Evolutionary conservation across 2,113 vertebrate genomes (phyloP).

Genomic region (Capreolus pygargus): DNA sequence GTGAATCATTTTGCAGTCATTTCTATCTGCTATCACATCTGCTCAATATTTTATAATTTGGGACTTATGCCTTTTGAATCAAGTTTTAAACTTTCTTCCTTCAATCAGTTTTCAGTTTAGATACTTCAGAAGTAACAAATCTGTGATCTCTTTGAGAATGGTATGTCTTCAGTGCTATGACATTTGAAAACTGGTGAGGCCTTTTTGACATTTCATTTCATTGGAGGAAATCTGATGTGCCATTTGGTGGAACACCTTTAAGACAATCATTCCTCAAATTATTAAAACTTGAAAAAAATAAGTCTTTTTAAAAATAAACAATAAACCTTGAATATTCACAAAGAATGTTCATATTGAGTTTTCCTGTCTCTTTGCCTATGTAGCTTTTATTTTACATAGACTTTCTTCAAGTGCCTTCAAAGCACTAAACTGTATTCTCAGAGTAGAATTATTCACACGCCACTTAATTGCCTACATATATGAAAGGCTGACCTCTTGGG

Average conservation of each 20-base stretch:
- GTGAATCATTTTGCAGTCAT: neutral
- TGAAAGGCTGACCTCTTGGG: neutral
- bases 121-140: neutral
- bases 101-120: neutral
- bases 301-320: neutral
- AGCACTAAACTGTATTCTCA: neutral
- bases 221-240: neutral
- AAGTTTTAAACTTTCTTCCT: neutral
- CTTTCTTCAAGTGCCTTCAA: neutral
- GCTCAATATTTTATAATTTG: neutral
- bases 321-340: neutral
- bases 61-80: neutral
- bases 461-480: neutral
- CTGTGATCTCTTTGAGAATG: neutral
- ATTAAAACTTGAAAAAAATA: neutral
- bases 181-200: neutral
- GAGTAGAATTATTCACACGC: neutral
- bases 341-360: neutral
- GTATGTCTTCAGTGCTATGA: neutral
- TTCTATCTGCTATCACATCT: neutral
- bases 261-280: neutral
- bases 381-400: neutral
- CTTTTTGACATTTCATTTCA: neutral
- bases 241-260: neutral
- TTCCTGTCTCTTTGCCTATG: neutral